phyloP scores from a whole-genome alignment of 2,888 invertebrate genomes.

The Parochlus steinenii region DNA sequence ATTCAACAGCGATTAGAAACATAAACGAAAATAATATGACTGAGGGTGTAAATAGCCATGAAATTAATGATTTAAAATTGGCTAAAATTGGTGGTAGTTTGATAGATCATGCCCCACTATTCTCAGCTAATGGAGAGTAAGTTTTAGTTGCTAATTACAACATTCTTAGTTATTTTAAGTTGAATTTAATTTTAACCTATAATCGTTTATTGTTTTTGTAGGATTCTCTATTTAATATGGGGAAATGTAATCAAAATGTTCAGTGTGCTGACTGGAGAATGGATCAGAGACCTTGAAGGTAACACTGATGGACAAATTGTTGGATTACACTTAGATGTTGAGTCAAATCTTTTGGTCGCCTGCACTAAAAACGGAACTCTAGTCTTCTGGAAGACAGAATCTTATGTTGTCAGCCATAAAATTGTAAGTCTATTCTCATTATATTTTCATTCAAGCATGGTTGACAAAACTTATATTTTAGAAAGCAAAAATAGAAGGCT shows the following conservation, averaged over 20 bases:
- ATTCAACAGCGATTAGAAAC: no score
- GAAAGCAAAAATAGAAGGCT: conserved; percentile 13
- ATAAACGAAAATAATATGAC: no score
- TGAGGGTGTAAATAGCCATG: no score
- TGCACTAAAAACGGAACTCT: conserved; percentile 39
- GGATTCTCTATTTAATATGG: conserved; percentile 42
- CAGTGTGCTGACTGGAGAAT: conserved; percentile 46
- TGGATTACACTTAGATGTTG: conserved; percentile 33
- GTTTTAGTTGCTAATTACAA: conserved; percentile 20
- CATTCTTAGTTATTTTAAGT: conserved; percentile 9
- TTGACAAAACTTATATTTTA: conserved; percentile 15
- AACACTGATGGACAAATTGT: conserved; percentile 32
- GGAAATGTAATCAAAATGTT: conserved; percentile 42
- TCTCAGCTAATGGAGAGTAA: conserved; percentile 45
- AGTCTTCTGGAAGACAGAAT: conserved; percentile 43
- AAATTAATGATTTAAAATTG: no score
- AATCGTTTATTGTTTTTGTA: no score
- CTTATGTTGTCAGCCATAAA: conserved; percentile 32
- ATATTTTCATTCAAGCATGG: conserved; percentile 2
- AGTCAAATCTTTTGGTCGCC: conserved; percentile 31
- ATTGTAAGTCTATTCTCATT: conserved; percentile 25
- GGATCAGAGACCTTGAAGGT: conserved; percentile 38
- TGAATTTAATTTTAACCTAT: conserved; percentile 9
- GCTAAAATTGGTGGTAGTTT: conserved; percentile 48
- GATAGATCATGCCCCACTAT: conserved; percentile 40